Conservation (phyloP, 2,888 invertebrate species). For the Drepana falcataria region DNA sequence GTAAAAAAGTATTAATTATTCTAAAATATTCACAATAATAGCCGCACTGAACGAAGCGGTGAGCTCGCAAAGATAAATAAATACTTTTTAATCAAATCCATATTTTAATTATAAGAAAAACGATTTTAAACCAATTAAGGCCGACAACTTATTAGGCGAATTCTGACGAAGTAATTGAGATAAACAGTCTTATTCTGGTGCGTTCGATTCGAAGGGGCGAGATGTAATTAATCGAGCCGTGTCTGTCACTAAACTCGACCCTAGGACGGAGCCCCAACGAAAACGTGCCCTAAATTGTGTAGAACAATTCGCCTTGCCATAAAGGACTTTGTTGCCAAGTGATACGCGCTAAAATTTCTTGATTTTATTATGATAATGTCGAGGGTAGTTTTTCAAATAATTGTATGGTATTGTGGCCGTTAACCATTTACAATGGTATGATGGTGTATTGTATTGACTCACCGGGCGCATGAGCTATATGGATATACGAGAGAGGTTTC, state of each 20-base stretch:
- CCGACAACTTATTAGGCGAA: slow-evolving; percentile 8
- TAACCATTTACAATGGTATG: slow-evolving; percentile 56
- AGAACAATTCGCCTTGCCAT: slow-evolving; percentile 26
- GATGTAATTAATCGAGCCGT: slow-evolving; percentile 67
- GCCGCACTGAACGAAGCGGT: too few relatives aligned
- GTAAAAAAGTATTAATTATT: too few relatives aligned
- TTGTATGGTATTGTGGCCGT: slow-evolving; percentile 63
- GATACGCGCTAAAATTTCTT: slow-evolving; percentile 25
- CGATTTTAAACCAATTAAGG: background rate
- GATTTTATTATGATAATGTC: slow-evolving; percentile 23
- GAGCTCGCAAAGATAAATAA: too few relatives aligned
- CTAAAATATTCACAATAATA: too few relatives aligned
- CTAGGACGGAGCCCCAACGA: slow-evolving; percentile 28
- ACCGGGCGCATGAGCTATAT: slow-evolving; percentile 11
- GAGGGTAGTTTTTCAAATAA: slow-evolving; percentile 67
- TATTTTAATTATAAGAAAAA: background rate
- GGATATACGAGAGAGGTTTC: background rate
- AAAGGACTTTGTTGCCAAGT: slow-evolving; percentile 25
- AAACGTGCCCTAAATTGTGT: slow-evolving; percentile 53
- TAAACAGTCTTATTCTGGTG: slow-evolving; percentile 28
- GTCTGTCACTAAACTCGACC: slow-evolving; percentile 53
- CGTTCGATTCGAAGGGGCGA: slow-evolving; percentile 56
- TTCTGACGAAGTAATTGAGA: slow-evolving; percentile 44
- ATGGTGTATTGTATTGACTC: slow-evolving; percentile 42
- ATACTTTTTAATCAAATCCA: too few relatives aligned